phyloP scores from a whole-genome alignment of 2,888 invertebrate species.

The Erebia ligea region DNA sequence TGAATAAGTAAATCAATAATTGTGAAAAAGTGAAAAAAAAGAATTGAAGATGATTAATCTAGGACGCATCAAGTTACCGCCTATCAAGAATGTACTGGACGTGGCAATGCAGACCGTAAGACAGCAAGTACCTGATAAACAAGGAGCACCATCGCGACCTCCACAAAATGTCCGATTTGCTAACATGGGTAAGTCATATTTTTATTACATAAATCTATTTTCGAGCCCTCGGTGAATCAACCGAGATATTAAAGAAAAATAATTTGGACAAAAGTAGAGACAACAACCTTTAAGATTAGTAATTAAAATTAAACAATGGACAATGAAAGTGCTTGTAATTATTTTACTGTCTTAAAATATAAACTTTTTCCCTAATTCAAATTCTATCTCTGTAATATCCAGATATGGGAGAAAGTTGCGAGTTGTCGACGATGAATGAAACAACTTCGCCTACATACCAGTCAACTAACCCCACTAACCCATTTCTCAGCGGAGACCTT shows the following conservation, averaged over 20 bases:
- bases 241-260: not conserved
- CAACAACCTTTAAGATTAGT: not conserved
- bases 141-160: slow-evolving; percentile 74
- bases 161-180: slow-evolving; percentile 82
- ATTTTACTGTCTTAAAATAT: not conserved
- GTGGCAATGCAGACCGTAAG: slow-evolving; percentile 92
- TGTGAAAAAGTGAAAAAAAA: slow-evolving; percentile 29
- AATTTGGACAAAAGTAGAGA: not conserved
- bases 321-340: not conserved
- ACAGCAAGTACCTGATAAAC: slow-evolving; percentile 89
- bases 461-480: slow-evolving; percentile 83
- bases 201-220: not conserved
- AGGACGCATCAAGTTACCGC: slow-evolving; percentile 86
- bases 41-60: slow-evolving; percentile 63
- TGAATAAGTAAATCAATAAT: slow-evolving; percentile 29
- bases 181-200: slow-evolving; percentile 66
- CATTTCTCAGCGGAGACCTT: slow-evolving; percentile 72
- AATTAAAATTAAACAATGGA: not conserved
- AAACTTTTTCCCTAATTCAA: not conserved
- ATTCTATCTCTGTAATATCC: slow-evolving; percentile 8
- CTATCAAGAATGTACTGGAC: slow-evolving; percentile 89
- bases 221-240: not conserved
- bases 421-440: slow-evolving; percentile 83
- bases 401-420: slow-evolving; percentile 82
- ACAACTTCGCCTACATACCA: slow-evolving; percentile 75